These are phyloP conservation scores for Oostethus manadensis DNA, from an alignment of 2,113 vertebrate genomes.

Conservation along the genomic window DNA sequence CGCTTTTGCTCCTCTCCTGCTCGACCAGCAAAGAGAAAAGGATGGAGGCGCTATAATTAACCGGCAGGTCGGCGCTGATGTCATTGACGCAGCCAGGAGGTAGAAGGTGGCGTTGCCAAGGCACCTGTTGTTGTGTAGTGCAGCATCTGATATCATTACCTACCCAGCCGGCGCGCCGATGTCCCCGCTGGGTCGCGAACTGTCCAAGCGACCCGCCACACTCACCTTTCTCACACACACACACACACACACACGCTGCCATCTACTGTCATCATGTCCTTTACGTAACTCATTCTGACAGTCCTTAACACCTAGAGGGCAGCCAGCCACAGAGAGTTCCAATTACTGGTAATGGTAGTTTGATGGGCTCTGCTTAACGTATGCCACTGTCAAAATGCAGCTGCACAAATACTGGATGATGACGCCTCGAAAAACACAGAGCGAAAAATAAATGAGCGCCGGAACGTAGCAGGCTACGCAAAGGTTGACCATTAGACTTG, in stretches of 20 bases:
- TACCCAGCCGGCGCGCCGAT: conserved; percentile 92
- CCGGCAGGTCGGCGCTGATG: conserved; percentile 94
- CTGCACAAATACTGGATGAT: conserved; percentile 46
- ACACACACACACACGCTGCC: conserved; percentile 14
- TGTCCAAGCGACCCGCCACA: conserved; percentile 85
- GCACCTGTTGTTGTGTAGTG: conserved; percentile 99
- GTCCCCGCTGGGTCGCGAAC: conserved; percentile 96
- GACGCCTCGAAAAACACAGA: conserved; percentile 18
- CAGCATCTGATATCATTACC: conserved; percentile 99
- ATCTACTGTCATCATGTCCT: conserved; percentile 50
- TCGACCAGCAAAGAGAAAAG: conserved; percentile 39
- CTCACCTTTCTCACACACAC: conserved; percentile 37
- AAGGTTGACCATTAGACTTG: too few species aligned
- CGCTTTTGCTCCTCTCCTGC: conserved; percentile 17
- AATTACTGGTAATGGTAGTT: conserved; percentile 65
- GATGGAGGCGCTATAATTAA: conserved; percentile 92
- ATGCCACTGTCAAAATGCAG: conserved; percentile 37
- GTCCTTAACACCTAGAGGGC: conserved; percentile 54
- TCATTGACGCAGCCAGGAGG: conserved; percentile 98
- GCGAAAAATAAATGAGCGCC: too few species aligned
- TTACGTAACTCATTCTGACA: conserved; percentile 57
- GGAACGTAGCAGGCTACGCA: too few species aligned
- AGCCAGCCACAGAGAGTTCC: conserved; percentile 55
- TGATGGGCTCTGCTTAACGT: conserved; percentile 62
- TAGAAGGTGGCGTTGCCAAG: conserved; percentile 93